Base-by-base conservation (phyloP, 2,113 vertebrate species). In the Scomber colias region DNA sequence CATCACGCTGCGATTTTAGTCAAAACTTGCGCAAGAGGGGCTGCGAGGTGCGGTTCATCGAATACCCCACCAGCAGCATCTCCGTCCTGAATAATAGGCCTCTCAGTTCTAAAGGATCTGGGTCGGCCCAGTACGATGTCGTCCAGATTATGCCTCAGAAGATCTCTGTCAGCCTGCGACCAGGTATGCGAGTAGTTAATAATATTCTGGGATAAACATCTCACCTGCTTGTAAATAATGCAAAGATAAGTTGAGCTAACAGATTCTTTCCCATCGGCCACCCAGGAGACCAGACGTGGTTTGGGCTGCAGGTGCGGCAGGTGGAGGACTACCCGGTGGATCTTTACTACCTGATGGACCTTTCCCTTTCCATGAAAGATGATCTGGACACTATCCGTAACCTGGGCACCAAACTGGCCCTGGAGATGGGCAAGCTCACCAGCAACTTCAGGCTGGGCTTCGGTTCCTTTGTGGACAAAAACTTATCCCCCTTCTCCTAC, bases 251-350 rank as follows among this genome's bases (percentile, higher is more conserved):
- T 7, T 24, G 6, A 27, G 9, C 61, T 61, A 0, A 57, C 19
- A 3, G 17, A 8, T 24, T 40, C 44, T 45, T 17, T 16, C 30
- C 6, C 0, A 11, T 21, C 46, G 3, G 3, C 11, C 27, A 0
- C n/a, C 35, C 94, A 99, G 98, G 97, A 81, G 96, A 96, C 57
- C 95, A 85, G 90, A 94, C 95, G 0, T 94, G 93, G 11, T 98
- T 99, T 84, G 94, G 84, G n/a, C 94, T 99, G n/a, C 96, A 99
- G 78, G 97, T 99, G 55, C 96, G 97, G 17, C 98, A 98, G 82
- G 97, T 99, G 85, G 97, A 99, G 82, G 98, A 99, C 78, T 99
- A 99, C 66, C 98, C 98, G 0, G 97, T 99, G 92, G 98, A 99
- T 72, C 93, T 99, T 9, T 99, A 99, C 93, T 99, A 99, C 94